phyloP scores from a whole-genome alignment of 1,140 invertebrate genomes.

The Eueides isabella region DNA sequence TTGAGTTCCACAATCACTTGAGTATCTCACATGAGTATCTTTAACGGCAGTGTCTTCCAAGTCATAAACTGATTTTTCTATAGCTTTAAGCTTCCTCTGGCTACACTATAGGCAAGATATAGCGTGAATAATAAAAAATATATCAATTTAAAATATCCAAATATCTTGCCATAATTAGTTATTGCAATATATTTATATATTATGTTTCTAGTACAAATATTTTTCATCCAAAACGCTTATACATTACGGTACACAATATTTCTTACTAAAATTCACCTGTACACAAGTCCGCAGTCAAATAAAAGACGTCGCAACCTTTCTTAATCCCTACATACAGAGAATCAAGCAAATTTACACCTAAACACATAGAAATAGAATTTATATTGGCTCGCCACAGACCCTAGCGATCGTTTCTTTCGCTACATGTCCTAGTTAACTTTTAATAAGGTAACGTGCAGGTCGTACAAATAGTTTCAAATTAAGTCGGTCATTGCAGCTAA shows the following conservation, averaged over 20 bases:
- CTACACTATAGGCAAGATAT: too few relatives aligned
- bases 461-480: conserved; percentile 40
- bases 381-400: not conserved
- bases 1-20: too few relatives aligned
- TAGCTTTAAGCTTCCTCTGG: too few relatives aligned
- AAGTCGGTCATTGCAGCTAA: conserved; percentile 35
- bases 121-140: too few relatives aligned
- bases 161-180: too few relatives aligned
- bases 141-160: too few relatives aligned
- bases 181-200: not conserved
- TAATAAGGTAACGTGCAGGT: conserved; percentile 37
- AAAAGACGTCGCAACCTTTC: conserved; percentile 24
- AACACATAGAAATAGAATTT: not conserved
- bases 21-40: too few relatives aligned
- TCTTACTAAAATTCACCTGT: conserved; percentile 19
- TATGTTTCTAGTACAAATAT: not conserved
- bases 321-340: conserved; percentile 20
- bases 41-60: too few relatives aligned
- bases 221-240: not conserved
- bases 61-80: too few relatives aligned
- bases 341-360: not conserved
- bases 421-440: conserved; percentile 40
- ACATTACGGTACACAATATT: conserved; percentile 20
- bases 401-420: conserved; percentile 23
- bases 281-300: conserved; percentile 18